These are phyloP conservation scores for Patella ulyssiponensis DNA, from an alignment of 2,888 invertebrate genomes.

Conservation along the genomic window DNA sequence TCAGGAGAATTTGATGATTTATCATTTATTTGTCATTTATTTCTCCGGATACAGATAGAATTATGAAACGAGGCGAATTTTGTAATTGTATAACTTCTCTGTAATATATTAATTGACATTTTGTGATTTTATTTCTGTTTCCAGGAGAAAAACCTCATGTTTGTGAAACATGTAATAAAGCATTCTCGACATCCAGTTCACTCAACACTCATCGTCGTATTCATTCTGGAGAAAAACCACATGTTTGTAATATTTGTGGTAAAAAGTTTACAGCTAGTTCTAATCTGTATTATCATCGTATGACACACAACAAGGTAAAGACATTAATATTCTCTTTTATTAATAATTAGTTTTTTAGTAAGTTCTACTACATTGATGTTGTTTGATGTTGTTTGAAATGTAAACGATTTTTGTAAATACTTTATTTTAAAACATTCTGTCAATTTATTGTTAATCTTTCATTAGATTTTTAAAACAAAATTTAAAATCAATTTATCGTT, in stretches of 20 bases:
- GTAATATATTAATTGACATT: not conserved
- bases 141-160: slow-evolving; percentile 95
- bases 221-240: slow-evolving; percentile 95
- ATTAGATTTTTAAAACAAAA: no score
- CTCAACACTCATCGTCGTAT: slow-evolving; percentile 94
- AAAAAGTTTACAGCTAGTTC: slow-evolving; percentile 96
- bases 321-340: no score
- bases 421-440: no score
- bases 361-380: no score
- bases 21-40: not conserved
- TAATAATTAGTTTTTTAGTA: no score
- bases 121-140: slow-evolving; percentile 37
- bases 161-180: slow-evolving; percentile 95
- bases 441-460: no score
- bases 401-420: no score
- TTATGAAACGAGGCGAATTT: not conserved
- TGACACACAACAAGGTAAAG: slow-evolving; percentile 95
- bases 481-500: no score
- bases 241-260: slow-evolving; percentile 92
- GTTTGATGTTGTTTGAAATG: no score
- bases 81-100: not conserved
- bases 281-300: slow-evolving; percentile 96
- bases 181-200: slow-evolving; percentile 94
- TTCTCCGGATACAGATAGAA: not conserved
- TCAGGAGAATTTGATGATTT: no score